phyloP scores from a whole-genome alignment of 2,113 vertebrate genomes.

The Catharus bicknelli region DNA sequence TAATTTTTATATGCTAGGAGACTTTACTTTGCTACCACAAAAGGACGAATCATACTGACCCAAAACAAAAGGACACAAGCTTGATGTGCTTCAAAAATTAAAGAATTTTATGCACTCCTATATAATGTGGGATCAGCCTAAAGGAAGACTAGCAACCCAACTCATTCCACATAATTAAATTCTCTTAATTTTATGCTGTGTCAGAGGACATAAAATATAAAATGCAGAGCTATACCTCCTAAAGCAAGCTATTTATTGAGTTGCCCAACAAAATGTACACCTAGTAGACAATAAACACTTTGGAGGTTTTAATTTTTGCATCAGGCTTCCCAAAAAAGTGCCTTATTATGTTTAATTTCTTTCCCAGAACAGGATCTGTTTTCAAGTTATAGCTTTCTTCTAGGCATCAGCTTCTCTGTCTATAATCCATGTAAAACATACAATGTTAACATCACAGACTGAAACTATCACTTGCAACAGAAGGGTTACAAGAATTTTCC shows the following conservation, averaged over 20 bases:
- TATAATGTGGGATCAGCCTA: neutral
- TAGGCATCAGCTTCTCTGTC: neutral
- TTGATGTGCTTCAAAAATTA: neutral
- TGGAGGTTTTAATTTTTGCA: neutral
- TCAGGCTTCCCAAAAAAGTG: neutral
- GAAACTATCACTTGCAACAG: neutral
- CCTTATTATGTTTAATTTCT: neutral
- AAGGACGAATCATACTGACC: neutral
- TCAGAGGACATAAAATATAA: neutral
- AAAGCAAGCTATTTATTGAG: neutral
- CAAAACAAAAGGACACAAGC: neutral
- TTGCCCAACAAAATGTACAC: neutral
- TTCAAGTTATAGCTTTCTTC: neutral
- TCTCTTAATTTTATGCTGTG: neutral
- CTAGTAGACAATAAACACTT: neutral
- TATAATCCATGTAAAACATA: neutral
- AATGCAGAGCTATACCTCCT: neutral
- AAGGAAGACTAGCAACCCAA: neutral
- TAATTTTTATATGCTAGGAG: neutral
- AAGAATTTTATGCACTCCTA: neutral
- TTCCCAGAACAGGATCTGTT: neutral
- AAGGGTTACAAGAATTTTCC: neutral
- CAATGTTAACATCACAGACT: neutral
- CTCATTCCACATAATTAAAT: neutral
- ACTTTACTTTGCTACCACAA: slow-evolving; percentile 14